These are phyloP conservation scores for Aythya baeri DNA, from an alignment of 2,113 vertebrate species.

Conservation along the genomic window DNA sequence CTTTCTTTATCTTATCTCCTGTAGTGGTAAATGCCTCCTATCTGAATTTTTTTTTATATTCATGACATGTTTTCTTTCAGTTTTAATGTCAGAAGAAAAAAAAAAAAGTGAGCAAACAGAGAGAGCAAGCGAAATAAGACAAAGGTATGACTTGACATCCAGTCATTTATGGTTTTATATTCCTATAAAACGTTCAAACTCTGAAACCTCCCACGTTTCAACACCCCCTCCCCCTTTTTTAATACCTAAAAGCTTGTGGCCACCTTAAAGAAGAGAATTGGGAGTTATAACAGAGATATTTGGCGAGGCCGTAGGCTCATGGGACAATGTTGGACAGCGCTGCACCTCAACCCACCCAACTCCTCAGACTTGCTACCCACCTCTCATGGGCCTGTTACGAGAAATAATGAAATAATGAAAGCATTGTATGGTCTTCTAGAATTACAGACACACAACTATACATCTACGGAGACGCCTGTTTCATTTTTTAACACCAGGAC, in stretches of 20 bases:
- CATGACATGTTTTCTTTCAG: constrained; percentile 26
- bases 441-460: not conserved
- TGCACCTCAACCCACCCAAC: too few species aligned
- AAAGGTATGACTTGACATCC: not conserved
- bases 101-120: not conserved
- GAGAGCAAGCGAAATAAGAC: not conserved
- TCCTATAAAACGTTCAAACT: not conserved
- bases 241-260: not conserved
- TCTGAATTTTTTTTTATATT: constrained; percentile 32
- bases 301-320: accelerated
- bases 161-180: not conserved
- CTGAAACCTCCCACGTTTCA: not conserved
- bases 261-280: not conserved
- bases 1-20: constrained; percentile 34
- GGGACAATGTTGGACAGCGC: accelerated
- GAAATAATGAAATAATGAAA: not conserved
- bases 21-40: not conserved
- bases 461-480: accelerated
- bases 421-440: accelerated
- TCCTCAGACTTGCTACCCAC: not conserved
- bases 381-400: not conserved
- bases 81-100: not conserved
- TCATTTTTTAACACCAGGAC: not conserved
- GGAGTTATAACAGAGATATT: not conserved
- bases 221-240: not conserved